Percentiles rank a stretch among this genome's conserved stretches.
Conservation (phyloP, 2,888 invertebrate species). For the Nomada goodeniana region DNA sequence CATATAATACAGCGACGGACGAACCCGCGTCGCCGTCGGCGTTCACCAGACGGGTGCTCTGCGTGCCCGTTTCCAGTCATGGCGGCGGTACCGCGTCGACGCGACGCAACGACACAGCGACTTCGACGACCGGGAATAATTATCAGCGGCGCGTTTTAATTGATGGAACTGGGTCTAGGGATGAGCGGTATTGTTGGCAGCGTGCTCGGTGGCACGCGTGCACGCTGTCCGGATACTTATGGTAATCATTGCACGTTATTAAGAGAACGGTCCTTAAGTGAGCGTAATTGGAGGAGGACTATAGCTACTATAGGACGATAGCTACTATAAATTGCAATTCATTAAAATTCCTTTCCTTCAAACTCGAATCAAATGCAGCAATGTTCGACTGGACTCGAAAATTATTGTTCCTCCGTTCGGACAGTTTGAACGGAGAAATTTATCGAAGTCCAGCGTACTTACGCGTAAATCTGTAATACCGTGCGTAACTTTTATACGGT, state of each 20-base stretch:
- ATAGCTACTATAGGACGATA: constrained; percentile 41
- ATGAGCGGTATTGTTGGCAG: constrained; percentile 66
- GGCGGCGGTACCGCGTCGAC: constrained; percentile 19
- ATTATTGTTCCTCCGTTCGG: no score
- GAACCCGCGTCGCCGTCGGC: neutral
- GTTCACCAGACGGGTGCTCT: neutral
- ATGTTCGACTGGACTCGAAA: neutral
- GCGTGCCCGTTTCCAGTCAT: neutral
- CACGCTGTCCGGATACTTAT: constrained; percentile 58
- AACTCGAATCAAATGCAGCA: neutral
- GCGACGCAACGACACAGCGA: constrained; percentile 22
- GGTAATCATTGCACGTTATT: constrained; percentile 77
- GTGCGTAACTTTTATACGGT: constrained; percentile 38
- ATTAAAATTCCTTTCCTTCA: neutral
- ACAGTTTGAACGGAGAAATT: neutral
- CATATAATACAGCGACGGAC: constrained; percentile 43
- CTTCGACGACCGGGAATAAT: constrained; percentile 68
- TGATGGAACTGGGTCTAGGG: constrained; percentile 74
- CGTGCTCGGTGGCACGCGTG: constrained; percentile 32
- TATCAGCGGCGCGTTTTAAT: constrained; percentile 77
- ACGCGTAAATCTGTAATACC: neutral
- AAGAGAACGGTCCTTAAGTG: constrained; percentile 74
- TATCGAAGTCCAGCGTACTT: constrained; percentile 18
- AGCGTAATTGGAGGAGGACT: constrained; percentile 77
- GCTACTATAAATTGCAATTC: no score